Conservation (phyloP, 2,888 invertebrate genomes). For the Pristionchus mayeri region DNA sequence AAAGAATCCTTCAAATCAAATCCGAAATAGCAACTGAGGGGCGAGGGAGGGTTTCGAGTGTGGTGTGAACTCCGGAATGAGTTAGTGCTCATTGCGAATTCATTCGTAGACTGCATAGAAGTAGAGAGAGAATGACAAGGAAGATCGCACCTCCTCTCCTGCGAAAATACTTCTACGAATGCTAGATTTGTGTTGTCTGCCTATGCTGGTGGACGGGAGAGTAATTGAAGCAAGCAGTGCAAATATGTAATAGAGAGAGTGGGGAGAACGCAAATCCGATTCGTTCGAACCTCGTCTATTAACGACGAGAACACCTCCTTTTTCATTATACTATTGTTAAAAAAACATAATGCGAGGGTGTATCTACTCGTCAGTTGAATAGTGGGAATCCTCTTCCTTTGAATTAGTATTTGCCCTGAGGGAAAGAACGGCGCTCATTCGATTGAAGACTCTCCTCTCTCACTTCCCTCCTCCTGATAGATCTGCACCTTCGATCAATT, state of each 20-base stretch:
- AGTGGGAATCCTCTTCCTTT: neutral
- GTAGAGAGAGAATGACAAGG: neutral
- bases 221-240: neutral
- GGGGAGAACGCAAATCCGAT: neutral
- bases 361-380: neutral
- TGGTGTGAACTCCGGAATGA: conserved; percentile 6
- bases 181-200: too few species aligned
- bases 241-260: neutral
- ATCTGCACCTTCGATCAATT: too few species aligned
- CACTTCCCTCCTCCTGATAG: too few species aligned
- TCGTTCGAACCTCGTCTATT: too few species aligned
- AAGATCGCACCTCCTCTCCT: too few species aligned
- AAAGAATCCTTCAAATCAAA: neutral
- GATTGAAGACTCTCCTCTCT: neutral
- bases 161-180: too few species aligned
- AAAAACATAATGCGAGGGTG: too few species aligned
- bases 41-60: neutral
- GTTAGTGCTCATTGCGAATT: neutral
- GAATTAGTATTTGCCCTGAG: neutral
- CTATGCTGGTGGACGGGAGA: neutral
- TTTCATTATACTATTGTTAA: too few species aligned
- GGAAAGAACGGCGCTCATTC: conserved; percentile 14
- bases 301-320: too few species aligned
- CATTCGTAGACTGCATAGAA: neutral
- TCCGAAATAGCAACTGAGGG: neutral